These are phyloP conservation scores for Anabas testudineus DNA, from an alignment of 2,797 vertebrate species.

Conservation along the genomic window DNA sequence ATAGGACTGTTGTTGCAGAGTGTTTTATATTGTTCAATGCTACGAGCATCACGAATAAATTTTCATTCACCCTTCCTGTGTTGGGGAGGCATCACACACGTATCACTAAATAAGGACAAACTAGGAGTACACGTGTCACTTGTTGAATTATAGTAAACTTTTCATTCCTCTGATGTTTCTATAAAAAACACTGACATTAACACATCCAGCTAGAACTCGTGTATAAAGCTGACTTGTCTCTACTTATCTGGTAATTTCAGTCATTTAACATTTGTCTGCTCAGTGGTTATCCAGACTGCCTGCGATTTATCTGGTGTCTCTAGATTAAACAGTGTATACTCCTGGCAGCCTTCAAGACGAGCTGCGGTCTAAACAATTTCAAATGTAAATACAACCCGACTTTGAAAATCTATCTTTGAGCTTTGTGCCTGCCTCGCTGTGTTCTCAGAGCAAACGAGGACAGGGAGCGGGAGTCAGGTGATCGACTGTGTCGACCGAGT, in stretches of 20 bases:
- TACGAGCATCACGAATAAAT: no score
- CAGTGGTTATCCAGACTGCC: slow-evolving; percentile 52
- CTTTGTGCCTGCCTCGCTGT: slow-evolving; percentile 41
- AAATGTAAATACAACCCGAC: slow-evolving; percentile 75
- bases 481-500: slow-evolving; percentile 48
- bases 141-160: neutral
- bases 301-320: slow-evolving; percentile 72
- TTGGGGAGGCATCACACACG: no score
- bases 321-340: slow-evolving; percentile 69
- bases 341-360: slow-evolving; percentile 57
- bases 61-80: no score
- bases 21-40: no score
- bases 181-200: neutral
- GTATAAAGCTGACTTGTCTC: neutral
- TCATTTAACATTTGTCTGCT: slow-evolving; percentile 44
- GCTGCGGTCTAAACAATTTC: slow-evolving; percentile 64
- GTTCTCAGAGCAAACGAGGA: slow-evolving; percentile 55
- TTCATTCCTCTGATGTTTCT: neutral
- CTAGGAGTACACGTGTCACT: neutral
- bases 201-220: neutral
- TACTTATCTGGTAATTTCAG: neutral
- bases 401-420: slow-evolving; percentile 66
- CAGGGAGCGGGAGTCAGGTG: slow-evolving; percentile 39
- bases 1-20: no score
- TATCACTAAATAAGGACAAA: no score